A percentile compares a stretch with the other conserved stretches of the same genome.
phyloP scores from a whole-genome alignment of 2,797 vertebrate genomes.

The Ceryle rudis region DNA sequence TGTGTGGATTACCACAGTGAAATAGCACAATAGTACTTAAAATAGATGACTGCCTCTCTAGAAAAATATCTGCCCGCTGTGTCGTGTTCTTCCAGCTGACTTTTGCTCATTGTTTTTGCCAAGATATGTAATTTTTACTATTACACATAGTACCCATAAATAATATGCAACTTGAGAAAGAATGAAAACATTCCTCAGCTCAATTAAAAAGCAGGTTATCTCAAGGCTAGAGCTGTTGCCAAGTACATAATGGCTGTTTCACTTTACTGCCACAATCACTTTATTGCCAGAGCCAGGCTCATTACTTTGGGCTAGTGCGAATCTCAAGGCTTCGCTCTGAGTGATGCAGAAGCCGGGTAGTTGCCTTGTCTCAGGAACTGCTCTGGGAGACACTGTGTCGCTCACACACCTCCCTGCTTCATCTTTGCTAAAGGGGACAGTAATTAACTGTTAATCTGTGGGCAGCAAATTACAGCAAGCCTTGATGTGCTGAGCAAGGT shows the following conservation, averaged over 20 bases:
- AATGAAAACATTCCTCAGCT: slow-evolving; percentile 66
- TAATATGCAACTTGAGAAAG: slow-evolving; percentile 63
- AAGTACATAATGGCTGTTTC: slow-evolving; percentile 65
- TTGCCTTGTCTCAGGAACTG: not conserved
- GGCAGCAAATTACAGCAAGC: not conserved
- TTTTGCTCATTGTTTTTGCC: slow-evolving; percentile 53
- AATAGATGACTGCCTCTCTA: slow-evolving; percentile 53
- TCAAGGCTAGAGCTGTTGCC: slow-evolving; percentile 49
- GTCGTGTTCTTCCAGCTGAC: slow-evolving; percentile 43
- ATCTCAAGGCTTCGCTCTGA: slow-evolving; percentile 8
- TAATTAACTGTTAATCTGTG: slow-evolving; percentile 8
- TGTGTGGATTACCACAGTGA: slow-evolving; percentile 17
- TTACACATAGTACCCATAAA: slow-evolving; percentile 65
- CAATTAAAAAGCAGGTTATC: slow-evolving; percentile 74
- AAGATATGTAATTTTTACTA: slow-evolving; percentile 63
- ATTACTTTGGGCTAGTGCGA: slow-evolving; percentile 30
- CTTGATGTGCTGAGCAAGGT: not conserved
- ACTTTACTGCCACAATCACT: slow-evolving; percentile 62
- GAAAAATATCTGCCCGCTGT: not conserved
- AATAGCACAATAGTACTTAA: slow-evolving; percentile 53
- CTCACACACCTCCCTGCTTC: not conserved
- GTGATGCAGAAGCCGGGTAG: not conserved
- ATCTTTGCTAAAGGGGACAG: not conserved
- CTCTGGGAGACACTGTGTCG: not conserved
- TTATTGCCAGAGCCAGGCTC: slow-evolving; percentile 50